Percentiles rank a stretch among this genome's conserved stretches.
These are phyloP conservation scores for Bubo bubo DNA, from an alignment of 2,113 vertebrate genomes.

Conservation along the genomic window DNA sequence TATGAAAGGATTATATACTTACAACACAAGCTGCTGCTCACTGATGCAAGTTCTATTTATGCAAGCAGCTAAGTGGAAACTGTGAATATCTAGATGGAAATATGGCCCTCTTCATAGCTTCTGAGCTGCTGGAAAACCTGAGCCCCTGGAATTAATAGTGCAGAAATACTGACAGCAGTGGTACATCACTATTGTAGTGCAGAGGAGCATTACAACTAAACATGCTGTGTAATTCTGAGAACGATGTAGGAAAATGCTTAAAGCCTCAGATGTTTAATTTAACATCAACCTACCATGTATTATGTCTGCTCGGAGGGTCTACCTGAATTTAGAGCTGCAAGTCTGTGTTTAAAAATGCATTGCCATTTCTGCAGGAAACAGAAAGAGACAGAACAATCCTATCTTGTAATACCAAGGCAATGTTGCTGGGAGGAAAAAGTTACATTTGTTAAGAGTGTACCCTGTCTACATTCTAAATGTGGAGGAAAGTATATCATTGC, in stretches of 20 bases:
- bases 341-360: background rate
- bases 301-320: background rate
- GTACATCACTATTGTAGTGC: background rate
- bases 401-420: background rate
- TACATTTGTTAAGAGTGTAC: background rate
- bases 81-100: background rate
- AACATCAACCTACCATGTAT: background rate
- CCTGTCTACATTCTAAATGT: background rate
- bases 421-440: background rate
- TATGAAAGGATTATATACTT: background rate
- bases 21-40: background rate
- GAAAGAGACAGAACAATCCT: background rate
- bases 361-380: background rate
- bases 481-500: background rate
- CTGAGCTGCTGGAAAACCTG: background rate
- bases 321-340: background rate
- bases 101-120: accelerated
- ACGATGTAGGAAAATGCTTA: background rate
- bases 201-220: background rate
- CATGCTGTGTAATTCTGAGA: background rate
- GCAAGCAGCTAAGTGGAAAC: background rate
- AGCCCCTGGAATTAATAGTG: background rate
- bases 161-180: background rate
- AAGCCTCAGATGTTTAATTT: background rate
- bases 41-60: background rate